Conservation (phyloP, 2,113 vertebrate genomes). For the Polyodon spathula region DNA sequence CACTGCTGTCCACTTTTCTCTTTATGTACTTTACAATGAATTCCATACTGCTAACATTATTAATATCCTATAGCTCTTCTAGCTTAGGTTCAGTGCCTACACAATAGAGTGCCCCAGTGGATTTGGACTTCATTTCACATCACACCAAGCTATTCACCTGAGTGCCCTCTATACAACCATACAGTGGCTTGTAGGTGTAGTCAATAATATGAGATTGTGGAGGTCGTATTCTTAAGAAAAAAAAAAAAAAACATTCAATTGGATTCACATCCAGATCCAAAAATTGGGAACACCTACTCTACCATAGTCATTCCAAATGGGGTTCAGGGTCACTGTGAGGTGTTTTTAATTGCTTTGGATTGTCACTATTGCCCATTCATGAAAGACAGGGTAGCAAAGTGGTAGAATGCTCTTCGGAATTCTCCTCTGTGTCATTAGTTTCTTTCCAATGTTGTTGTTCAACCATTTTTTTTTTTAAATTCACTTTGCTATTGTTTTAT, state of each 20-base stretch:
- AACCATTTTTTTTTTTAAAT: too few relatives aligned
- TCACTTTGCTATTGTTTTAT: too few relatives aligned
- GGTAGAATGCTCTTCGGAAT: too few relatives aligned
- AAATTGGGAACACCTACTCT: conserved; percentile 9
- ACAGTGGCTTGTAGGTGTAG: conserved; percentile 39
- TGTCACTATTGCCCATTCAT: too few relatives aligned
- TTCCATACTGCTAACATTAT: conserved; percentile 12
- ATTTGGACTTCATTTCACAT: conserved; percentile 49
- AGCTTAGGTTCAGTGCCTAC: conserved; percentile 36
- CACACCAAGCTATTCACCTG: conserved; percentile 49
- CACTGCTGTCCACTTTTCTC: conserved; percentile 22
- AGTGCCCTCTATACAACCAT: conserved; percentile 29
- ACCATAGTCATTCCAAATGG: too few relatives aligned
- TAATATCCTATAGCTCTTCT: conserved; percentile 32
- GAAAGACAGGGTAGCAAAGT: too few relatives aligned
- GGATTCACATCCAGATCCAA: conserved; percentile 34
- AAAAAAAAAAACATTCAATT: conserved; percentile 36
- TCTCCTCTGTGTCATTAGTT: too few relatives aligned
- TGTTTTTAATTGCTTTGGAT: too few relatives aligned
- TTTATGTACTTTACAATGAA: conserved; percentile 25
- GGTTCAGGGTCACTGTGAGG: too few relatives aligned
- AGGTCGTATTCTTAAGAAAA: conserved; percentile 38
- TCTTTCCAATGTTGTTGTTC: too few relatives aligned
- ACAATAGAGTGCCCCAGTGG: conserved; percentile 35
- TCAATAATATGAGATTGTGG: conserved; percentile 45